Base-by-base conservation (phyloP, 2,888 invertebrate genomes). In the Andrena camellia region DNA sequence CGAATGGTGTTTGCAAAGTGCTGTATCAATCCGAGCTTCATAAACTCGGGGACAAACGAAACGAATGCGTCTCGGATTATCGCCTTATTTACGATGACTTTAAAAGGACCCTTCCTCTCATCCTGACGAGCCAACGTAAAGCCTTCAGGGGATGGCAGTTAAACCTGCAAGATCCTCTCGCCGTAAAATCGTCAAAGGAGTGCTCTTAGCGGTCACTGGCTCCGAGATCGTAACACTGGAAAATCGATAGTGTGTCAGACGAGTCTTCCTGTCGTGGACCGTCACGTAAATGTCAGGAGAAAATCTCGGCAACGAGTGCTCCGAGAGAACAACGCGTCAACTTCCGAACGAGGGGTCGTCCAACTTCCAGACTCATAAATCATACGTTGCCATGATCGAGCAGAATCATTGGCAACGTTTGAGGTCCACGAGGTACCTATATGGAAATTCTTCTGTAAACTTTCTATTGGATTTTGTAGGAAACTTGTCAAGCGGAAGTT, bases 61-160 rank as follows among this genome's bases (percentile, higher is more conserved):
- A 76, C 48, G 66, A 78, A 72, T 13, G 71, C 57, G 31, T 23
- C 26, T 23, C 1, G 48, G 50, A 72, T 72, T 66, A 67, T 68
- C n/a, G 60, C 26, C 31, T 50, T 62, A 68, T 68, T 78, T 74
- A 74, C 68, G 74, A 67, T 62, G 60, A 72, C 50, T 64, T 71
- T 66, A 64, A 42, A 29, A 52, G 48, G 48, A 52, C 17, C 48
- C 42, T 23, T 63, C 26, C 29, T 23, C 50, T 67, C 35, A 67
- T 52, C 42, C 33, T 35, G 59, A 31, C 63, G 35, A 52, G 63
- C 48, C 17, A 20, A n/a, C 31, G 68, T 33, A 68, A 74, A 74
- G 26, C 31, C 23, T 31, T 6, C 35, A 26, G n/a, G 17, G 1
- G 66, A 35, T 20, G 62, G 62, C 62, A 67, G 78, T 73, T 60